These are phyloP conservation scores for Zaprionus davidi DNA, from an alignment of 1,140 invertebrate species.

Conservation along the genomic window DNA sequence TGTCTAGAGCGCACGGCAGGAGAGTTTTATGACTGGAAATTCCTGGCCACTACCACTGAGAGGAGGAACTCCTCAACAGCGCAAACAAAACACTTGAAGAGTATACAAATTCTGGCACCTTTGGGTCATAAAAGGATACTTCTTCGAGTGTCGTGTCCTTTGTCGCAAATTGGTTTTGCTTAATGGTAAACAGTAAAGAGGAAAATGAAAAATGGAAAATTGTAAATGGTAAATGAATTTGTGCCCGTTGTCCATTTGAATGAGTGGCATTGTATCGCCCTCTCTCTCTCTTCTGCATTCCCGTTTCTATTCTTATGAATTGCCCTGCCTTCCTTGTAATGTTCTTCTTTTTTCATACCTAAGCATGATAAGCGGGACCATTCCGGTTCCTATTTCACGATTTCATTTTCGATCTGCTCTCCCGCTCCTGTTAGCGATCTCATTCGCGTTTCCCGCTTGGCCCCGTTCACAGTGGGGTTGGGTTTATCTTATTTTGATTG, in stretches of 20 bases:
- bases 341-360: conserved; percentile 4
- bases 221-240: conserved; percentile 41
- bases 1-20: neutral
- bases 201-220: conserved; percentile 3
- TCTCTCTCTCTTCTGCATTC: neutral
- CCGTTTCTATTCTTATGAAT: conserved; percentile 27
- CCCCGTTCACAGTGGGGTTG: conserved; percentile 17
- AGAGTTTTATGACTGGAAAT: conserved; percentile 41
- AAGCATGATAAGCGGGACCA: conserved; percentile 22
- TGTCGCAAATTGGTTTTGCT: conserved; percentile 26
- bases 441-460: conserved; percentile 24
- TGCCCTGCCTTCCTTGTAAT: conserved; percentile 11
- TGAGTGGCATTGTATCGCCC: neutral
- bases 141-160: conserved; percentile 24
- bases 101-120: conserved; percentile 41
- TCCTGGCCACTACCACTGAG: neutral
- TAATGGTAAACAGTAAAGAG: conserved; percentile 18
- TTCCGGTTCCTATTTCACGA: conserved; percentile 5
- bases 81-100: conserved; percentile 9
- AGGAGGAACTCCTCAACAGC: neutral
- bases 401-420: neutral
- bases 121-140: conserved; percentile 43
- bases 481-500: conserved; percentile 39
- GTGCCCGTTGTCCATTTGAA: neutral
- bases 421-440: conserved; percentile 2